Percentiles rank a stretch among this genome's conserved stretches.
phyloP scores from a whole-genome alignment of 2,888 invertebrate genomes.

The Lithophane ornitopus region DNA sequence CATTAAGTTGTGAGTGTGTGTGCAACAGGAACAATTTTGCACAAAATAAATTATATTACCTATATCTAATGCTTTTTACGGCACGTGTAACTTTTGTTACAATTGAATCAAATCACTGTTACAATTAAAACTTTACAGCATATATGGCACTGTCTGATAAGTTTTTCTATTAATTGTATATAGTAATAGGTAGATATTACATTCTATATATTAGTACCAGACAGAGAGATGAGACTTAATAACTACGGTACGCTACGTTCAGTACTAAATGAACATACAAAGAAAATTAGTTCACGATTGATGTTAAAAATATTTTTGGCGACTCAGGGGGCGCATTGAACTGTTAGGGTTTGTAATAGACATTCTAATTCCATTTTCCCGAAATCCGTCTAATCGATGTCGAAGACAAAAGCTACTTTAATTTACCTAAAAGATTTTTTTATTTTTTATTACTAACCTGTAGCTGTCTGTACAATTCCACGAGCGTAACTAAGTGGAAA shows the following conservation, averaged over 20 bases:
- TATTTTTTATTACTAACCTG: too few species aligned
- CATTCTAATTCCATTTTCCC: too few species aligned
- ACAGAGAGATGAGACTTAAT: background rate
- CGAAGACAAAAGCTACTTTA: too few species aligned
- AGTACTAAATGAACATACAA: background rate
- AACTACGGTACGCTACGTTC: background rate
- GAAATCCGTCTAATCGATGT: too few species aligned
- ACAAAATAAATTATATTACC: constrained; percentile 16
- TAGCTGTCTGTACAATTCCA: constrained; percentile 17
- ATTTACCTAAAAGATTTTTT: too few species aligned
- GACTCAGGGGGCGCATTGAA: too few species aligned
- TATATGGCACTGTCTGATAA: background rate
- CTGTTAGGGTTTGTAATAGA: too few species aligned
- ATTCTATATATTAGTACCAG: background rate
- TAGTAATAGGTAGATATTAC: background rate
- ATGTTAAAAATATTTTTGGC: too few species aligned
- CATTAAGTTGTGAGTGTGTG: background rate
- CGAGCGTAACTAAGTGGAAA: constrained; percentile 39
- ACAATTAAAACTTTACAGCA: background rate
- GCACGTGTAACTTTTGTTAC: constrained; percentile 26
- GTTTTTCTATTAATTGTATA: background rate
- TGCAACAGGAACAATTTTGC: constrained; percentile 10
- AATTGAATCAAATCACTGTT: background rate
- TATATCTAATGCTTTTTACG: background rate
- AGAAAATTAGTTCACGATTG: background rate